These are phyloP conservation scores for Oppia nitens DNA, from an alignment of 1,140 invertebrate genomes.

Conservation along the genomic window DNA sequence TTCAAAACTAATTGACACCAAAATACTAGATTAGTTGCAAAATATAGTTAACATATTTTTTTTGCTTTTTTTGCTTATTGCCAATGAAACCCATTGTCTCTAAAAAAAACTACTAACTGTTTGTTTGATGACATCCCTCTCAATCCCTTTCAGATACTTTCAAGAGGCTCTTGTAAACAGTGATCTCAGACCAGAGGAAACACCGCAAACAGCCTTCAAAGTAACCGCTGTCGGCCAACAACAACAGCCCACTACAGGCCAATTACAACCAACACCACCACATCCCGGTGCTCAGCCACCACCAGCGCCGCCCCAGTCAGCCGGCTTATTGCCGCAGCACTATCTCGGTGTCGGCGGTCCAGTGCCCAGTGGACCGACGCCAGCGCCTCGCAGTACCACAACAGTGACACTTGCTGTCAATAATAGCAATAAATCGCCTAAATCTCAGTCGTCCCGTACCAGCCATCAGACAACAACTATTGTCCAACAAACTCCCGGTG, in stretches of 20 bases:
- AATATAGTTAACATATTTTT: too few relatives aligned
- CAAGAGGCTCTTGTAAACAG: conserved; percentile 18
- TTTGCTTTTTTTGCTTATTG: too few relatives aligned
- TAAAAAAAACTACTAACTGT: too few relatives aligned
- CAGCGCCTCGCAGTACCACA: neutral
- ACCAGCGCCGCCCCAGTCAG: neutral
- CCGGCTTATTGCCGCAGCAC: too few relatives aligned
- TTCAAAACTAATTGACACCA: too few relatives aligned
- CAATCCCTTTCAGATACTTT: conserved; percentile 20
- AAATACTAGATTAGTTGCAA: too few relatives aligned
- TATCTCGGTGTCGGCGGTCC: too few relatives aligned
- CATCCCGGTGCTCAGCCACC: neutral
- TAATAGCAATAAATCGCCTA: neutral
- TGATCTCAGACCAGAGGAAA: conserved; percentile 10
- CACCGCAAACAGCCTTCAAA: neutral
- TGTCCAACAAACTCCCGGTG: too few relatives aligned
- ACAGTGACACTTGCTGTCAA: neutral
- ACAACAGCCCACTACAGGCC: neutral
- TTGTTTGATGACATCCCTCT: neutral
- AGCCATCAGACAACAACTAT: too few relatives aligned
- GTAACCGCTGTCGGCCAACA: neutral
- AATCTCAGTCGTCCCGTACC: neutral
- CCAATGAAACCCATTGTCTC: too few relatives aligned
- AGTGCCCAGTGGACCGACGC: neutral
- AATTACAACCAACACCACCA: neutral